These are phyloP conservation scores for Nesospiza acunhae DNA, from an alignment of 2,113 vertebrate species.

Conservation along the genomic window DNA sequence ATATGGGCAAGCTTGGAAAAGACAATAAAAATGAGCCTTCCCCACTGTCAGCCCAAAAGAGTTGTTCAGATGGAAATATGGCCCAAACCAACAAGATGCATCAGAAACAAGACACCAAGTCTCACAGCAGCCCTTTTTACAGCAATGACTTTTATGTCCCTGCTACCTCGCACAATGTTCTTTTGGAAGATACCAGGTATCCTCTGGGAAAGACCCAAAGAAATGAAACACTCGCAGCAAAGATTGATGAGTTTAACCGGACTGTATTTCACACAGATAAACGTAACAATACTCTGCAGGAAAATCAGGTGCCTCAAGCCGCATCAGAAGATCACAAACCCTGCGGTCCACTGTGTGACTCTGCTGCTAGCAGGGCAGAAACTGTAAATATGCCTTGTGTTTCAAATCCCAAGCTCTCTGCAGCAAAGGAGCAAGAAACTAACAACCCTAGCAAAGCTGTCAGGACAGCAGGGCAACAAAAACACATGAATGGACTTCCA, in stretches of 20 bases:
- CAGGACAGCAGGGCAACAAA: slow-evolving; percentile 19
- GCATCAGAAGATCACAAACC: slow-evolving; percentile 49
- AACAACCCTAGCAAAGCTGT: slow-evolving; percentile 6
- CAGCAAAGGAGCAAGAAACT: slow-evolving; percentile 39
- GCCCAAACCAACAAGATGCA: slow-evolving; percentile 62
- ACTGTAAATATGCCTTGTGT: not conserved
- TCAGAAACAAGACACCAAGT: slow-evolving; percentile 30
- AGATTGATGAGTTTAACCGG: slow-evolving; percentile 93
- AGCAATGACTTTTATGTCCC: not conserved
- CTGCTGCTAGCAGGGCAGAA: slow-evolving; percentile 4
- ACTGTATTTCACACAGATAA: slow-evolving; percentile 90
- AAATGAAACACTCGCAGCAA: slow-evolving; percentile 87
- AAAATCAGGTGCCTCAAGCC: slow-evolving; percentile 31
- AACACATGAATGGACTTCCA: slow-evolving; percentile 49
- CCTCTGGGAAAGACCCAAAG: slow-evolving; percentile 62
- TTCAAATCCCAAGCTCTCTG: slow-evolving; percentile 11
- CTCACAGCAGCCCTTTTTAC: slow-evolving; percentile 2
- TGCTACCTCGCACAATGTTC: not conserved
- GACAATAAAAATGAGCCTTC: slow-evolving; percentile 62
- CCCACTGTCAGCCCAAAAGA: slow-evolving; percentile 78
- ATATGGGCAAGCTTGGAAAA: slow-evolving; percentile 72
- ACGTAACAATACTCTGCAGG: slow-evolving; percentile 42
- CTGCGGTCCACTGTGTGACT: slow-evolving; percentile 10
- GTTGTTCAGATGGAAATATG: slow-evolving; percentile 80
- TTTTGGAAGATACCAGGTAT: slow-evolving; percentile 15